Conservation (phyloP, 2,797 vertebrate genomes). For the Pampus argenteus region DNA sequence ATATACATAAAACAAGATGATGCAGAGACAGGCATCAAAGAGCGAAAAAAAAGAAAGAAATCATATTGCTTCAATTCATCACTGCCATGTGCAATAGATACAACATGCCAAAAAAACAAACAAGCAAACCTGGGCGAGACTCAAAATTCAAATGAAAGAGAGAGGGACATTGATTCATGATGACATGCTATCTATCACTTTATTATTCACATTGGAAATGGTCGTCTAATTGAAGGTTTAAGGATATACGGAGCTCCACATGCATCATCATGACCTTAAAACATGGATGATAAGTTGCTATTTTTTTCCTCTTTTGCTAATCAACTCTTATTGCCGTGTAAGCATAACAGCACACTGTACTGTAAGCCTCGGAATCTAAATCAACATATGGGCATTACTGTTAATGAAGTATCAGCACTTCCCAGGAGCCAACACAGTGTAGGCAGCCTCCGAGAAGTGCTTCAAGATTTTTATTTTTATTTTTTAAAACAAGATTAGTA, state of each 20-base stretch:
- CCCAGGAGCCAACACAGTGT: constrained; percentile 10
- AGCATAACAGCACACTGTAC: not conserved
- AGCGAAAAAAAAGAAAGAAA: constrained; percentile 34
- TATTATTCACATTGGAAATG: constrained; percentile 1
- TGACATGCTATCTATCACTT: constrained; percentile 27
- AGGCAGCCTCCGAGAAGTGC: constrained; percentile 27
- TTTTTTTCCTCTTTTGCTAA: not conserved
- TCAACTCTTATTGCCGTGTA: constrained; percentile 17
- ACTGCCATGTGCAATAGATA: constrained; percentile 53
- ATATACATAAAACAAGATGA: constrained; percentile 62
- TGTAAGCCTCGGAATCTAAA: constrained; percentile 21
- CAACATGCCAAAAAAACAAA: constrained; percentile 28
- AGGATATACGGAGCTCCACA: not conserved
- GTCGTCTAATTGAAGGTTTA: constrained; percentile 3
- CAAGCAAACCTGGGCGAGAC: constrained; percentile 18
- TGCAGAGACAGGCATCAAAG: constrained; percentile 50
- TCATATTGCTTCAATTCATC: constrained; percentile 64
- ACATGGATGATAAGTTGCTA: constrained; percentile 5
- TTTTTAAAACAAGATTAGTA: constrained; percentile 56
- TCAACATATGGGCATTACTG: constrained; percentile 17
- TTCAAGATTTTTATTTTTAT: constrained; percentile 19
- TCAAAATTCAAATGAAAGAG: constrained; percentile 24
- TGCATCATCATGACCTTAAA: constrained; percentile 32
- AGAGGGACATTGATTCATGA: constrained; percentile 32
- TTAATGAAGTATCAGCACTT: constrained; percentile 41